Conservation (phyloP, 1,140 invertebrate genomes). For the Schlechtendalia chinensis region DNA sequence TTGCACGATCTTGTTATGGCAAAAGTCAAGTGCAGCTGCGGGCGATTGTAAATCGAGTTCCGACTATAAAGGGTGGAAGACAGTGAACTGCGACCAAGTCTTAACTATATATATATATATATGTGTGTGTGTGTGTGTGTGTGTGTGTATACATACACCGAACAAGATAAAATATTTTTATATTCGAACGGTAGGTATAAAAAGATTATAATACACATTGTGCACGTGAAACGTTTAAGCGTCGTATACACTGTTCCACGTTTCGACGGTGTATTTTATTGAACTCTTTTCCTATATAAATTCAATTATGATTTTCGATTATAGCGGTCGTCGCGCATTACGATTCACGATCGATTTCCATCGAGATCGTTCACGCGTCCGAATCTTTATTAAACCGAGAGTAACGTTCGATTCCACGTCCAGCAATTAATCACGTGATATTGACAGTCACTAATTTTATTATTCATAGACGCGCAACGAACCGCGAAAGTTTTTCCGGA, state of each 20-base stretch:
- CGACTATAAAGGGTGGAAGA: conserved; percentile 10
- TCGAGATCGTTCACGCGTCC: background rate
- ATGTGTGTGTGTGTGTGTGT: too few species aligned
- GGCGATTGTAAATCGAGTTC: conserved; percentile 40
- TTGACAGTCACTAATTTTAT: conserved; percentile 29
- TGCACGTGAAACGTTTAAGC: too few species aligned
- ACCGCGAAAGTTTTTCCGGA: background rate
- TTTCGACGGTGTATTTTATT: background rate
- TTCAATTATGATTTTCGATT: too few species aligned
- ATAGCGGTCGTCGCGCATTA: background rate
- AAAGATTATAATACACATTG: background rate
- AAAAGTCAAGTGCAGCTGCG: conserved; percentile 41
- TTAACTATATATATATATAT: conserved; percentile 33
- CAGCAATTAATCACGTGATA: conserved; percentile 25
- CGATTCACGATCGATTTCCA: background rate
- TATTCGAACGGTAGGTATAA: background rate
- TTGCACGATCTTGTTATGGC: conserved; percentile 40
- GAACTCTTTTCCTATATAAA: too few species aligned
- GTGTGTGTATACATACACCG: too few species aligned
- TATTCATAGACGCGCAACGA: conserved; percentile 22
- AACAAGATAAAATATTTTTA: conserved; percentile 10
- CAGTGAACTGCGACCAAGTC: conserved; percentile 31
- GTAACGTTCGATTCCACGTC: background rate
- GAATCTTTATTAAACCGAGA: background rate
- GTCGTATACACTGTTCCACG: too few species aligned